phyloP scores from a whole-genome alignment of 2,113 vertebrate genomes.

The Prionailurus viverrinus region DNA sequence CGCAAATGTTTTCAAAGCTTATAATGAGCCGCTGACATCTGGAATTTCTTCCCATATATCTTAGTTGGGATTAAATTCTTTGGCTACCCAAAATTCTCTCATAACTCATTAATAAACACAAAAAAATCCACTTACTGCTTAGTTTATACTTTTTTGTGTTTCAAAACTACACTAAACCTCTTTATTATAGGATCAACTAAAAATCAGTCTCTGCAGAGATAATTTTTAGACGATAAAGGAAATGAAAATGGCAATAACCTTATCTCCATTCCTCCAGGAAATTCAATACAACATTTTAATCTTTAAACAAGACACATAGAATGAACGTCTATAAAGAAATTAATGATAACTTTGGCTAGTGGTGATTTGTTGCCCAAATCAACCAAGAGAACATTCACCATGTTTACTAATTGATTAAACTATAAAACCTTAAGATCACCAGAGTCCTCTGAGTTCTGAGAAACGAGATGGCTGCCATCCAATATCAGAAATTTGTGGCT shows the following conservation, averaged over 20 bases:
- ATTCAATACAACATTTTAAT: conserved; percentile 47
- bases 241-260: conserved; percentile 64
- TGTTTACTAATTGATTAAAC: background rate
- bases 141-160: background rate
- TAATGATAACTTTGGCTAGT: background rate
- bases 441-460: background rate
- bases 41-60: background rate
- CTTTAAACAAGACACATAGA: background rate
- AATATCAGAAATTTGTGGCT: background rate
- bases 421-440: background rate
- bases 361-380: background rate
- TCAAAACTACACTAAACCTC: background rate
- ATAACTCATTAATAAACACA: background rate
- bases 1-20: background rate
- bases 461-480: background rate
- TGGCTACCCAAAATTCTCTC: background rate
- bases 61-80: background rate
- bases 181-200: conserved; percentile 33
- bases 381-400: fast-evolving
- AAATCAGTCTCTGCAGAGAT: conserved; percentile 27
- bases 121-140: background rate
- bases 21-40: conserved; percentile 3
- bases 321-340: background rate
- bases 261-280: conserved; percentile 60
- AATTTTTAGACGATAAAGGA: conserved; percentile 4